Conservation (phyloP, 1,140 invertebrate species). For the Saccostrea cuccullata region DNA sequence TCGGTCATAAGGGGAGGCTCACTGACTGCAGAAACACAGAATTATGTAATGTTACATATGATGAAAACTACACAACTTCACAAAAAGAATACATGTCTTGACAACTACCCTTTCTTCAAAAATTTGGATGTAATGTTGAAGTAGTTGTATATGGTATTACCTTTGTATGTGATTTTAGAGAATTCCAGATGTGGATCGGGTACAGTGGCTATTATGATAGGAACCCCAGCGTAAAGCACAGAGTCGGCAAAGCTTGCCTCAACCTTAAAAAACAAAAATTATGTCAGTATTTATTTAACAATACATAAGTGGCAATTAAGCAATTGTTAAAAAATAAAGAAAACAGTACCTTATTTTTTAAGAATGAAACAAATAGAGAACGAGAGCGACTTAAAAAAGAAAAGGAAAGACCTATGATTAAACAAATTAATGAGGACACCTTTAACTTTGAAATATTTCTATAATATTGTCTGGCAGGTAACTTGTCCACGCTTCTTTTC, state of each 20-base stretch:
- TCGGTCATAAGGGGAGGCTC: constrained; percentile 49
- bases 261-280: constrained; percentile 57
- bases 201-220: constrained; percentile 72
- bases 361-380: too few relatives aligned
- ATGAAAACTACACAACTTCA: neutral
- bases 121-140: neutral
- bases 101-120: neutral
- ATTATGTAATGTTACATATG: neutral
- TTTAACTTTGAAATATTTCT: too few relatives aligned
- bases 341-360: too few relatives aligned
- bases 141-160: constrained; percentile 52
- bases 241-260: constrained; percentile 72
- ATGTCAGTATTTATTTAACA: too few relatives aligned
- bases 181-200: constrained; percentile 70
- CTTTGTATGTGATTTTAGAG: constrained; percentile 72
- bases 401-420: too few relatives aligned
- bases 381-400: too few relatives aligned
- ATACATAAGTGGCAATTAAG: too few relatives aligned
- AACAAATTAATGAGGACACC: too few relatives aligned
- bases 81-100: neutral
- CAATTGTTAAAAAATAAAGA: too few relatives aligned
- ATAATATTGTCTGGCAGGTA: too few relatives aligned
- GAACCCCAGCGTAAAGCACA: constrained; percentile 74
- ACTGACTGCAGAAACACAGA: constrained; percentile 35
- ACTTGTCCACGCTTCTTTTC: too few relatives aligned